Evolutionary conservation across 1,140 invertebrate genomes (phyloP), one percentile per base, ranked within the genome.

Genomic region (Drosophila teissieri): DNA sequence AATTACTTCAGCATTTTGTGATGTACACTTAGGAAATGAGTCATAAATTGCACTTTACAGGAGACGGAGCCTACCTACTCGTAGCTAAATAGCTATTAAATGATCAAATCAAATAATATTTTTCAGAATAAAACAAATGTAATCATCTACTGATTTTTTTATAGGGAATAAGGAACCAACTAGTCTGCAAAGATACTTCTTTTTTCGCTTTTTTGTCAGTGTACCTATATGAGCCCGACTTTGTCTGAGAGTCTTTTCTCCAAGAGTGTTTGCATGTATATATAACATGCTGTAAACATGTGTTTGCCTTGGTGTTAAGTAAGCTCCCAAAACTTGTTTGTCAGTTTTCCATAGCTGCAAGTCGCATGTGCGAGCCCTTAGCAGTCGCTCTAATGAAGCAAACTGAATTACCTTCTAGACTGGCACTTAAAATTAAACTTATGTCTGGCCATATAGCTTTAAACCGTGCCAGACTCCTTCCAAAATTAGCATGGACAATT

Each of bases 1-100:
- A 89, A 89, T 89, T 89, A 89, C 84, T 89, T 84, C 84, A 84
- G 69, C 85, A 89, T 89, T 80, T 84, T 89, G 64, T 73, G 76
- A 78, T 80, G 68, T 51, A 12, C 60, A 63, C 60, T 58, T n/a
- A 4, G 24, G 31, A 31, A 22, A 45, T 31, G 31, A 10, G 31
- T 10, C 27, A 31, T 31, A 31, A 31, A 7, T 31, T 31, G 8
- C 27, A 31, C 8, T 31, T 31, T 8, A 8, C 2, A 31, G 27
- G 7, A 2, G 1, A 31, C 27, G 27, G 27, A 31, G 1, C 7
- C 2, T 8, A 31, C 0, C 27, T 8, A 10, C 6, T 8, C 27
- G 2, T n/a, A 31, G 0, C 8, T 31, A 31, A 10, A 31, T 8
- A 27, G 7, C 0, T 27, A 27, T 7, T 27, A 1, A 6, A 27